phyloP scores from a whole-genome alignment of 2,113 vertebrate genomes.

The Fukomys damarensis region DNA sequence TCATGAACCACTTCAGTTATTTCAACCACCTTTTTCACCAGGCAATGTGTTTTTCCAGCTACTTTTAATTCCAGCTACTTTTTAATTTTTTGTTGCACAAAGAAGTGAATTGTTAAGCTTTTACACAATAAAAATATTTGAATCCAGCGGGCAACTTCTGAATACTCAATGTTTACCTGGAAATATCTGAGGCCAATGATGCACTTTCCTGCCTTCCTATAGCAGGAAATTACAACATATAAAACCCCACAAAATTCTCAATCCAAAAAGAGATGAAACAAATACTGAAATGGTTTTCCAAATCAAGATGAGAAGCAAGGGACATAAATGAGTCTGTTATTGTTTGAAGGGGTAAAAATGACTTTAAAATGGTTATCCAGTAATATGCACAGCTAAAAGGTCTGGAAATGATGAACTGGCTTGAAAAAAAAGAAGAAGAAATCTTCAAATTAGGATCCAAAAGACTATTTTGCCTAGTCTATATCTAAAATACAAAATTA shows the following conservation, averaged over 20 bases:
- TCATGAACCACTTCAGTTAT: background rate
- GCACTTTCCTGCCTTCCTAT: background rate
- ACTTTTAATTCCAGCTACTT: conserved; percentile 1
- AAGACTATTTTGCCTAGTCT: background rate
- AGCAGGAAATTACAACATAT: background rate
- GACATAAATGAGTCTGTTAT: background rate
- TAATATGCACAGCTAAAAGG: background rate
- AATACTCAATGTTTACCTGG: background rate
- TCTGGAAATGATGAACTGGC: background rate
- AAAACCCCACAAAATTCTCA: conserved; percentile 8
- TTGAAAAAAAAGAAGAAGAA: background rate
- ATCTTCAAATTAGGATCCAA: conserved; percentile 40
- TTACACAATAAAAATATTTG: background rate
- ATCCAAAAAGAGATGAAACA: conserved; percentile 33
- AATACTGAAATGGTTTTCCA: conserved; percentile 28
- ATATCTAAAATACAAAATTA: background rate
- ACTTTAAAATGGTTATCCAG: background rate
- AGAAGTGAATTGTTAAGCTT: background rate
- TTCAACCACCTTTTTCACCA: background rate
- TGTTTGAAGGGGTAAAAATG: background rate
- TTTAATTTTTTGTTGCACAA: background rate
- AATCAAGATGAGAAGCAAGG: background rate
- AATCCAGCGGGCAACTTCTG: background rate
- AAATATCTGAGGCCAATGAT: no score
- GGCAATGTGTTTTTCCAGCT: background rate